These are phyloP conservation scores for Paradisaea rubra DNA, from an alignment of 2,113 vertebrate species.

Conservation along the genomic window DNA sequence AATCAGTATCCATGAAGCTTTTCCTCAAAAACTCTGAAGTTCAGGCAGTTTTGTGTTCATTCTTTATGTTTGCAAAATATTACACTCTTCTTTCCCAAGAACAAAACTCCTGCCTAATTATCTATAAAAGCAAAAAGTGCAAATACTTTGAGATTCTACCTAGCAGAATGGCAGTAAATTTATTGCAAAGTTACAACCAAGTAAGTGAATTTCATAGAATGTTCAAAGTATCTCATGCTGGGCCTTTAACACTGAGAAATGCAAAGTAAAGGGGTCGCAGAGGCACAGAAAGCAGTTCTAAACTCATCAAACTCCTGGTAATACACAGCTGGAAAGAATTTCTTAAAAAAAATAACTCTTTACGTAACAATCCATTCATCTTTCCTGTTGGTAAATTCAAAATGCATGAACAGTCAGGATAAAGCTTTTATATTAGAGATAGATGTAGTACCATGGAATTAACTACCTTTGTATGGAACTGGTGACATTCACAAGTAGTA, in stretches of 20 bases:
- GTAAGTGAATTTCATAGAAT: neutral
- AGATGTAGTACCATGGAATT: neutral
- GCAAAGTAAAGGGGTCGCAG: neutral
- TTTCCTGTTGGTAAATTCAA: neutral
- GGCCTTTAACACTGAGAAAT: neutral
- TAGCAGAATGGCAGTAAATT: neutral
- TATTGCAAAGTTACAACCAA: neutral
- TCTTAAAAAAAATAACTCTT: neutral
- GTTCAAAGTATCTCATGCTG: neutral
- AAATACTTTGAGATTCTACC: neutral
- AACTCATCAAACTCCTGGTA: neutral
- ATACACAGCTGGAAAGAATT: neutral
- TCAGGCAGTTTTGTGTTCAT: neutral
- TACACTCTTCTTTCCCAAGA: neutral
- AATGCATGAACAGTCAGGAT: neutral
- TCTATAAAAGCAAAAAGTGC: neutral
- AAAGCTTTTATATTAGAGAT: neutral
- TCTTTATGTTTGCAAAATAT: neutral
- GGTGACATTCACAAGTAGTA: neutral
- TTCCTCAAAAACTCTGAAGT: neutral
- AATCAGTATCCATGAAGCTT: neutral
- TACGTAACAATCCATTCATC: neutral
- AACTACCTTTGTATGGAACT: neutral
- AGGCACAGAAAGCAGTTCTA: neutral
- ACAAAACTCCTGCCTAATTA: neutral